Evolutionary conservation across 2,113 vertebrate species (phyloP), one percentile per base, ranked within the genome.

Genomic region (Siphamia tubifer): DNA sequence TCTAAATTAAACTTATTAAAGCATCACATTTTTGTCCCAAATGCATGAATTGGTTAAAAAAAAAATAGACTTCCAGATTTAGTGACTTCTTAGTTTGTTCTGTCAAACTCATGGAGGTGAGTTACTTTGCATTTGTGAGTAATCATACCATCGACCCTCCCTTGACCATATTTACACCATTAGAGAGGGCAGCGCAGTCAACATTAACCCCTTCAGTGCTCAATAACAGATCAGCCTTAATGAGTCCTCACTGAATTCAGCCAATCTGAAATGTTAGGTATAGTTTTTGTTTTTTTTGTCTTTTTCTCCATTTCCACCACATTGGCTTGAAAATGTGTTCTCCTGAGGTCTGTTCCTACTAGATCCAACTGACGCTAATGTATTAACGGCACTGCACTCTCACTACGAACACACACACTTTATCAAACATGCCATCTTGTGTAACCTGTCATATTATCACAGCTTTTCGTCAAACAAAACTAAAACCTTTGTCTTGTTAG

Each of bases 401-500:
- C 16, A n/a, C 10, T 15, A n/a, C 51, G 36, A 24, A 45, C 31
- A 45, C 55, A 31, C 49, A 55, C 44, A 43, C 31, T 40, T n/a
- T n/a, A n/a, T n/a, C n/a, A 42, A 32, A 60, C 48, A 13, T 9
- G 21, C 36, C 54, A 61, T 42, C 45, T 51, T 49, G 21, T 84
- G 62, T 89, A 87, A 81, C 57, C 75, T 28, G 74, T 12, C 57
- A 64, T 88, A 25, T 68, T 56, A 69, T 32, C 48, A 43, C 66
- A 44, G 55, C 38, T 52, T 64, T 48, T 35, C 56, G 43, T 75
- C 53, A 55, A 49, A n/a, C 63, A 48, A 74, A 74, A 67, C 51
- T 74, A 76, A 77, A 81, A 81, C n/a, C 47, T 30, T 16, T 82
- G 77, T 87, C 75, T 74, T 84, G 75, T 78, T 87, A 86, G 52